phyloP scores from a whole-genome alignment of 2,113 vertebrate genomes.

The Laticauda colubrina region DNA sequence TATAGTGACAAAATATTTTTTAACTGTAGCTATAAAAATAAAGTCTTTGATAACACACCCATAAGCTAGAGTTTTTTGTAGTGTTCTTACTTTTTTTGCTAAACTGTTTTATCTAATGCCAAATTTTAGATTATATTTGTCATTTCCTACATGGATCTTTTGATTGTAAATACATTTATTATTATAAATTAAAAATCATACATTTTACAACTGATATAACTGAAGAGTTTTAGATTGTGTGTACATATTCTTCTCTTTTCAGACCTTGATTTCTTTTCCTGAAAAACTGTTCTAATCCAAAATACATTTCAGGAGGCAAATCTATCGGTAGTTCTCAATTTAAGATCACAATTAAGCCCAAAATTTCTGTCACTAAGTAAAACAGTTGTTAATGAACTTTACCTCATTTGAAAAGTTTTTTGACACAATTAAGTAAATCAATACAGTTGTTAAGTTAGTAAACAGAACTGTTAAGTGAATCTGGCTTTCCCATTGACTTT shows the following conservation, averaged over 20 bases:
- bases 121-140: background rate
- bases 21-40: background rate
- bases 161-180: background rate
- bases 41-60: background rate
- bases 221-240: background rate
- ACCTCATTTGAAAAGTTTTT: background rate
- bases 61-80: background rate
- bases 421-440: background rate
- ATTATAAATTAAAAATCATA: background rate
- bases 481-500: background rate
- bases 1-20: background rate
- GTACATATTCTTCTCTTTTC: background rate
- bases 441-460: background rate
- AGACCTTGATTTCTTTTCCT: fast-evolving
- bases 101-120: background rate
- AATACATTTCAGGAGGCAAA: background rate
- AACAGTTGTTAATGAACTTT: background rate
- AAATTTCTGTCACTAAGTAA: background rate
- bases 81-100: background rate
- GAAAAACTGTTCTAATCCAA: background rate
- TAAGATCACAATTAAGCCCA: background rate
- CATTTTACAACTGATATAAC: background rate
- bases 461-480: background rate
- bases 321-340: background rate
- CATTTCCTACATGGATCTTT: background rate